These are phyloP conservation scores for Ectropis crepuscularia DNA, from an alignment of 2,888 invertebrate species.

Conservation along the genomic window DNA sequence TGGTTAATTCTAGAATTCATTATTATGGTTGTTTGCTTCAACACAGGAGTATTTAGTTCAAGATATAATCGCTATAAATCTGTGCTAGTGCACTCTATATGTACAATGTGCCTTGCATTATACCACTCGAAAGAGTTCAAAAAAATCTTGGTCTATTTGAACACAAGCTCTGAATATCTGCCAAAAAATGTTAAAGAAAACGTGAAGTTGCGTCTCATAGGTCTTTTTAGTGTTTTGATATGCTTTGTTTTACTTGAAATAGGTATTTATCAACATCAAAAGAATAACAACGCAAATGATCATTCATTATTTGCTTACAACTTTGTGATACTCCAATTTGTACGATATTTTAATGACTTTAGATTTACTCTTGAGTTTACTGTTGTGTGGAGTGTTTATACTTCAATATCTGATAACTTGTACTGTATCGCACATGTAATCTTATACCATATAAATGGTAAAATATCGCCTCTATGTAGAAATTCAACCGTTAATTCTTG, in stretches of 20 bases:
- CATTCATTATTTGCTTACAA: neutral
- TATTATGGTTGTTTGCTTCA: neutral
- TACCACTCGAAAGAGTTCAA: slow-evolving; percentile 11
- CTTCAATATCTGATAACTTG: slow-evolving; percentile 10
- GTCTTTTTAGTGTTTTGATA: neutral
- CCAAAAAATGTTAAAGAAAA: neutral
- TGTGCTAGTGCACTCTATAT: neutral
- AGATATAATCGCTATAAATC: neutral
- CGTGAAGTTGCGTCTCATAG: neutral
- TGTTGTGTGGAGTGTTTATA: slow-evolving; percentile 10
- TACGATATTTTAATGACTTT: neutral
- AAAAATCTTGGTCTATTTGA: neutral
- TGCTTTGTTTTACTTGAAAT: neutral
- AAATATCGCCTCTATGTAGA: neutral
- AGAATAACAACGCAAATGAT: neutral
- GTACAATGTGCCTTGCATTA: neutral
- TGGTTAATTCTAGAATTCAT: neutral
- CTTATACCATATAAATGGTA: neutral
- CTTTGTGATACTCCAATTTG: neutral
- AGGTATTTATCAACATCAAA: neutral
- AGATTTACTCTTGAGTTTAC: slow-evolving; percentile 4
- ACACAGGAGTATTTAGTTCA: neutral
- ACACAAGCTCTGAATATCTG: slow-evolving; percentile 6
- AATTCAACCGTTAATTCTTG: neutral
- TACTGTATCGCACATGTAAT: neutral